Evolutionary conservation across 1,140 invertebrate genomes (phyloP).

Genomic region (Bombus impatiens): DNA sequence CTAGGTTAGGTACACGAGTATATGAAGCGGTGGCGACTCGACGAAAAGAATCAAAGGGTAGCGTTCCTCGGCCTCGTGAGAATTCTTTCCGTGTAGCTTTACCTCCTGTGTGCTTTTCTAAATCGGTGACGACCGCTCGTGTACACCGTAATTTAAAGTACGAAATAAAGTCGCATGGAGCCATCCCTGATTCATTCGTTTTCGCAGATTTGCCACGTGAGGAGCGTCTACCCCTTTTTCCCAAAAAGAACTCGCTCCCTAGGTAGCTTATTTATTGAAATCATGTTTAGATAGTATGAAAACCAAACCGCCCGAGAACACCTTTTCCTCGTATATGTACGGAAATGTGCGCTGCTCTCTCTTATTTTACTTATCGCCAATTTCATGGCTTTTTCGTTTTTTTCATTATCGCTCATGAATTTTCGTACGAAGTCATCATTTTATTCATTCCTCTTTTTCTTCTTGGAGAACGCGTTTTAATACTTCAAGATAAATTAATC

Average conservation of each 20-base stretch:
- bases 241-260: slow-evolving; percentile 72
- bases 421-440: background rate
- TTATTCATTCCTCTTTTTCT: background rate
- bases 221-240: slow-evolving; percentile 60
- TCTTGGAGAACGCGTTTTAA: background rate
- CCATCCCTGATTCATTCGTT: slow-evolving; percentile 34
- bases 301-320: slow-evolving; percentile 68
- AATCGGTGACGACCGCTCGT: background rate
- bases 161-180: background rate
- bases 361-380: slow-evolving; percentile 51
- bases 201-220: slow-evolving; percentile 63
- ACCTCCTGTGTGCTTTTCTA: background rate
- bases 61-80: slow-evolving; percentile 2
- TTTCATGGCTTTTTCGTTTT: background rate
- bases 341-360: slow-evolving; percentile 67
- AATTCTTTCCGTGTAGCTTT: slow-evolving; percentile 28
- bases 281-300: slow-evolving; percentile 74
- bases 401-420: background rate
- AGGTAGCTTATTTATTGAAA: slow-evolving; percentile 81
- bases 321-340: slow-evolving; percentile 59
- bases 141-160: background rate
- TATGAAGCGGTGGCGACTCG: slow-evolving; percentile 74
- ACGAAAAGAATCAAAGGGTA: slow-evolving; percentile 50
- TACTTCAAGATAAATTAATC: background rate
- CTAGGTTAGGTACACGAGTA: slow-evolving; percentile 77